These are phyloP conservation scores for Hydraecia micacea DNA, from an alignment of 2,888 invertebrate genomes.

Conservation along the genomic window DNA sequence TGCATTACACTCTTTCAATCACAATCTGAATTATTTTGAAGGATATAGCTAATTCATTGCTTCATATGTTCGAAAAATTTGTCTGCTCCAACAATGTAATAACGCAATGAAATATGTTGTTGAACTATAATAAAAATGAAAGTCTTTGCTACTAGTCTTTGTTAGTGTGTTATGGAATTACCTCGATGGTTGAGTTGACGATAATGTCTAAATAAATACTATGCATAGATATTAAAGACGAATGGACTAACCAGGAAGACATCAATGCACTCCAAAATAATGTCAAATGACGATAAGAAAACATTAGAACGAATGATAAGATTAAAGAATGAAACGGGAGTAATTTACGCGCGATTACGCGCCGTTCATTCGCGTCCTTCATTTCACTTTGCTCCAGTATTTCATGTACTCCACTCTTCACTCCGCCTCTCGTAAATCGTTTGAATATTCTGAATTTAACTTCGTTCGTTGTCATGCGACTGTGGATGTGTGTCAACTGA, in stretches of 20 bases:
- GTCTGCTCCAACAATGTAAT: not conserved
- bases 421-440: constrained; percentile 38
- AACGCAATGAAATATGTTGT: not conserved
- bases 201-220: not conserved
- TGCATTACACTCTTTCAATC: not conserved
- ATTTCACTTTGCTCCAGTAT: constrained; percentile 56
- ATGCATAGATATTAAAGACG: not conserved
- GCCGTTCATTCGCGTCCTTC: constrained; percentile 60
- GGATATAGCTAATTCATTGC: too few species aligned
- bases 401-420: constrained; percentile 43
- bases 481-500: constrained; percentile 16
- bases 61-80: not conserved
- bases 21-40: not conserved
- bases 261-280: constrained; percentile 21
- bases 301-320: constrained; percentile 64
- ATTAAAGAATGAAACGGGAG: constrained; percentile 58
- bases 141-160: too few species aligned
- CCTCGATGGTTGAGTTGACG: not conserved
- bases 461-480: constrained; percentile 26
- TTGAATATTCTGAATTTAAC: constrained; percentile 56
- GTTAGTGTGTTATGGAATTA: not conserved
- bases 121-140: not conserved
- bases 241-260: not conserved
- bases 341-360: constrained; percentile 63
- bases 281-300: constrained; percentile 70